A percentile compares a stretch with the other conserved stretches of the same genome.
Conservation (phyloP, 1,140 invertebrate species). For the Drosophila takahashii region DNA sequence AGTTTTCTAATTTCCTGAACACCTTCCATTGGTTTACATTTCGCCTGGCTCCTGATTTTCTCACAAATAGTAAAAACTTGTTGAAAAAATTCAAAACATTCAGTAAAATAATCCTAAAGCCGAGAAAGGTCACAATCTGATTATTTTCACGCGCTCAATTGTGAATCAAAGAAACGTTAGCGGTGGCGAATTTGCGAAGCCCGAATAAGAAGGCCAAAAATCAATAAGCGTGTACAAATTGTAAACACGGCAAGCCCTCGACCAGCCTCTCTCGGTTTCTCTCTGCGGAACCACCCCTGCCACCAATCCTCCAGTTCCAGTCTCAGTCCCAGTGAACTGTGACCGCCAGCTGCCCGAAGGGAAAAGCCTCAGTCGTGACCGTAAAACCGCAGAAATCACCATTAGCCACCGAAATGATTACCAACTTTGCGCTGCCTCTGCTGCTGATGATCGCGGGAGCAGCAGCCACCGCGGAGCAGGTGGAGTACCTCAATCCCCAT, state of each 20-base stretch:
- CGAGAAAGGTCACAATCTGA: background rate
- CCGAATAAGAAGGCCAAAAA: conserved; percentile 44
- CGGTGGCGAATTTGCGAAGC: conserved; percentile 17
- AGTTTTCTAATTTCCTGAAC: conserved; percentile 38
- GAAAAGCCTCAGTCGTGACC: background rate
- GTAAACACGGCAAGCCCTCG: conserved; percentile 77
- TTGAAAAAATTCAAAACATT: background rate
- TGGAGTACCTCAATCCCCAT: conserved; percentile 45
- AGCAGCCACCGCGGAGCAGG: conserved; percentile 47
- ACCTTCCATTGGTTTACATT: conserved; percentile 78
- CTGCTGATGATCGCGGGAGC: conserved; percentile 35
- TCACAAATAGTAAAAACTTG: conserved; percentile 10
- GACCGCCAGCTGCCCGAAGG: conserved; percentile 36
- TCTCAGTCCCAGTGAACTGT: conserved; percentile 46
- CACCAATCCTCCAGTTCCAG: conserved; percentile 11
- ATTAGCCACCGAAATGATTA: conserved; percentile 49
- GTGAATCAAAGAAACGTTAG: conserved; percentile 3
- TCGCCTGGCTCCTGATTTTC: conserved; percentile 6
- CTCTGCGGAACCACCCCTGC: background rate
- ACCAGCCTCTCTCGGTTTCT: conserved; percentile 15
- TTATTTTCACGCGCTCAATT: conserved; percentile 13
- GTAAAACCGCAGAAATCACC: conserved; percentile 44
- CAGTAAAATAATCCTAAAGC: conserved; percentile 1
- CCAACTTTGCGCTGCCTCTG: conserved; percentile 22
- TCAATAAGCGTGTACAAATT: conserved; percentile 78